phyloP scores from a whole-genome alignment of 2,113 vertebrate species.

The Pelobates fuscus region DNA sequence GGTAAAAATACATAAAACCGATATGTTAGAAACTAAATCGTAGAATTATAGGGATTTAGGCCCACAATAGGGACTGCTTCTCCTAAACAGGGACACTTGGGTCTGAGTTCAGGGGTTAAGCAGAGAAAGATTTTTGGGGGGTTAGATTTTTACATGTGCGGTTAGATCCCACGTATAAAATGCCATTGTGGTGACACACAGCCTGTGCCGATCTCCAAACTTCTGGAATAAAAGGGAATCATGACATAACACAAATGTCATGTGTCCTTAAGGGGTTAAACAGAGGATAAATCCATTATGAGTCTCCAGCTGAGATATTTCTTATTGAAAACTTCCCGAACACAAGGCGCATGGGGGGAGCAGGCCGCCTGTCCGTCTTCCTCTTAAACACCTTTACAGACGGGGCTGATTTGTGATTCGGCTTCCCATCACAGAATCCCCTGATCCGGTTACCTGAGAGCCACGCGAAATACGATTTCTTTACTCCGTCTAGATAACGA shows the following conservation, averaged over 20 bases:
- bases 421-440: conserved; percentile 24
- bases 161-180: background rate
- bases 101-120: too few relatives aligned
- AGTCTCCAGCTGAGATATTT: conserved; percentile 29
- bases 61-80: too few relatives aligned
- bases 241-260: too few relatives aligned
- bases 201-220: background rate
- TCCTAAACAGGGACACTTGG: too few relatives aligned
- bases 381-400: conserved; percentile 22
- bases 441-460: conserved; percentile 33
- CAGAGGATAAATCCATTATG: background rate
- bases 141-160: too few relatives aligned
- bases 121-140: too few relatives aligned
- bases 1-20: too few relatives aligned
- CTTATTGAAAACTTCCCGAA: conserved; percentile 40
- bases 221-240: too few relatives aligned
- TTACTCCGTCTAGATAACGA: conserved; percentile 19
- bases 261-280: too few relatives aligned
- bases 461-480: too few relatives aligned
- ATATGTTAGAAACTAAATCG: too few relatives aligned
- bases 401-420: conserved; percentile 5
- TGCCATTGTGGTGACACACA: background rate
- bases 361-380: conserved; percentile 5
- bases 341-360: background rate
- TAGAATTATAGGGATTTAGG: too few relatives aligned